Evolutionary conservation across 53 echinoderm and acorn worm species (phyloP), one percentile per base, ranked within the genome.

Genomic region (Hippasteria phrygiana): DNA sequence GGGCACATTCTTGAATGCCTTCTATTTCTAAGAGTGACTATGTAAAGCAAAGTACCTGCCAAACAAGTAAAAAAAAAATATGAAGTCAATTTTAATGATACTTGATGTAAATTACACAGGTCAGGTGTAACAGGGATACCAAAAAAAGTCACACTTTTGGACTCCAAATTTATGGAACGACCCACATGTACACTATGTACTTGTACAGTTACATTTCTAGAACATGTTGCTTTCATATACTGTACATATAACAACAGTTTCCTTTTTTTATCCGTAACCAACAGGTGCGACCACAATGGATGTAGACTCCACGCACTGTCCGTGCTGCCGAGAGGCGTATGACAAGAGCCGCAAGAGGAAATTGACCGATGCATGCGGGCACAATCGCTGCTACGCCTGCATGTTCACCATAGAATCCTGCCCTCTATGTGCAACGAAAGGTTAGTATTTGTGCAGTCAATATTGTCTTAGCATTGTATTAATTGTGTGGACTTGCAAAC

Each of bases 341-440:
- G 98, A 97, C 87, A 92, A 91, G 89, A 91, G 94, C 40, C 92
- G 93, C 26, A 98, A 98, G 86, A 88, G 98, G 62, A 98, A 94
- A 82, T 84, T 98, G 71, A 98, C 98, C 5, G 98, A 98, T 83
- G 94, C 95, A 14, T 98, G 98, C 64, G 98, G 98, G 70, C 98
- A 98, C 74, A 89, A 95, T 17, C 89, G 98, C 33, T 98, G 98
- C 72, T 98, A 93, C 59, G 87, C 94, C 20, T 98, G 98, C 70
- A 98, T 98, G 98, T 98, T 98, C 74, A 90, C 92, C 37, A 96
- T 93, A 0, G 98, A 98, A 42, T 71, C 93, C 26, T 98, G 98
- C 39, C 96, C 96, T 0, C 69, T 98, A 32, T 98, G 98, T 90
- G 74, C 88, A 24, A 71, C 77, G 33, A 88, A 80, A 71, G 91